Base-by-base conservation (phyloP, 2,888 invertebrate genomes). In the Rhodophaea formosa region DNA sequence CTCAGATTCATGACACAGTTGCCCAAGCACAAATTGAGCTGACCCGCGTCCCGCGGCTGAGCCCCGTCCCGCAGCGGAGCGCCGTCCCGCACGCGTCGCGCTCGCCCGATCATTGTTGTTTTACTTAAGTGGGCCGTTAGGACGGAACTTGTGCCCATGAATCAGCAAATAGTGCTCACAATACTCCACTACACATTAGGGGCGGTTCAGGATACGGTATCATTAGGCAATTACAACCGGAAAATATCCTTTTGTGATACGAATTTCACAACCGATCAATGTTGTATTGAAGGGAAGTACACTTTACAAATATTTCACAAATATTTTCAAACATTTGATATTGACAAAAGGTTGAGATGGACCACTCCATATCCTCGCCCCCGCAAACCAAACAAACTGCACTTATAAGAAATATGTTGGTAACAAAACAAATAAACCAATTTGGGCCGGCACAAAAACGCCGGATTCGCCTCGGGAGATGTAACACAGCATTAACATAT, bases 401-500 rank as follows among this genome's bases (percentile, higher is more conserved):
- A 77, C 78, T 79, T 78, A 75, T 80, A 80, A 82, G 80, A 80
- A 82, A 84, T 79, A 84, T 74, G 79, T 76, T 84, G 71, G 81
- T 79, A 87, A 88, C 84, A 86, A 87, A 87, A 87, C 83, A 91
- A 90, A 90, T 88, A 90, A 87, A 88, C 88, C 86, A 86, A 89
- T 87, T 85, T 80, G 82, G 77, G 80, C 66, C 71, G 72, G 70
- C 79, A 84, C 82, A 90, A 90, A 88, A 86, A 80, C 64, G 56
- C 68, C 69, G 71, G 75, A 77, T 72, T 77, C 79, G 77, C 75
- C 78, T 78, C 76, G 72, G 68, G 79, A 77, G 77, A 77, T 79
- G 79, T 75, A 79, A 72, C 75, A 68, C 69, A 67, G 77, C 78
- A 91, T 91, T 91, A 91, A 77, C 90, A 91, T 90, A 89, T 90